Evolutionary conservation across 2,797 vertebrate genomes (phyloP), one percentile per base, ranked within the genome.

Genomic region (Xenentodon cancila): DNA sequence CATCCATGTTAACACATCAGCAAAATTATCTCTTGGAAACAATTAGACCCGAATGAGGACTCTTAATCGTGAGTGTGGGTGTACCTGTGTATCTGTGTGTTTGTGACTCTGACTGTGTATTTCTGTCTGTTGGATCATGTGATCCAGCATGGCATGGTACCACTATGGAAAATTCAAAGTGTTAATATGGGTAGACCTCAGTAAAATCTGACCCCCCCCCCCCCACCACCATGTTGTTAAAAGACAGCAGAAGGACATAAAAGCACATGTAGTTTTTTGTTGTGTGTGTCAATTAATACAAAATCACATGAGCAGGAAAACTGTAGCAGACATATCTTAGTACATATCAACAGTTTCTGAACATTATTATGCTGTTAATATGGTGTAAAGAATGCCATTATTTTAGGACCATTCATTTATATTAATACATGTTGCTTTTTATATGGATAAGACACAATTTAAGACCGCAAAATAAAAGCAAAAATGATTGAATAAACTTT

Each of bases 151-250:
- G 55, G 53, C 56, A 59, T 64, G 68, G 66, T 53, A 80, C 90
- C 90, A 86, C 42, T 79, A 90, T 89, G 89, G 88, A 92, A 92
- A 88, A 77, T 40, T 66, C 64, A 64, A 27, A 46, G 15, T 49
- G 56, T 45, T 67, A 74, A 89, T 89, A 64, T 17, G 74, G 84
- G 80, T 21, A 64, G 68, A 78, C 46, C 44, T 62, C 63, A 73
- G 75, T 64, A 60, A 57, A 82, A 87, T 84, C 79, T 86, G 79
- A 86, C 84, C 11, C 46, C 2, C 53, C 40, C 22, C 17, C 16
- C 4, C 3, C 3, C 25, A 25, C 25, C 25, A 25, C 25, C 25
- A 25, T 59, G 13, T 13, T 40, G 15, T 40, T 40, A 37, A 37
- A 37, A 37, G 34, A 37, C 34, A 13, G 1, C 11, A 37, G 34